Conservation (phyloP, 1,140 invertebrate genomes). For the Drosophila orena region DNA sequence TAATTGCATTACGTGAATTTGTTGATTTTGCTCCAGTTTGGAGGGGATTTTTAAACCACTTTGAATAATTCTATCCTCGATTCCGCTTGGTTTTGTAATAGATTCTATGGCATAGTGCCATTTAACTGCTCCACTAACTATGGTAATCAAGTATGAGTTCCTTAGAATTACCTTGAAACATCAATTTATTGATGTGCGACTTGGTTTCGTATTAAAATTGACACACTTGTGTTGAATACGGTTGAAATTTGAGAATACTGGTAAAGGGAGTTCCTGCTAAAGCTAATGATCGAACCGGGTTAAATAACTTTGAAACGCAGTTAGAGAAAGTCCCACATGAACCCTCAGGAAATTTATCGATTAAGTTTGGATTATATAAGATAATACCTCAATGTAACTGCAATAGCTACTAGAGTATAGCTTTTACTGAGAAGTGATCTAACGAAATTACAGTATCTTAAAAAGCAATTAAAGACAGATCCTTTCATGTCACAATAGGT, state of each 20-base stretch:
- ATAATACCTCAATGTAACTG: neutral
- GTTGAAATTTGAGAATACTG: neutral
- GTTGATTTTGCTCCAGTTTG: conserved; percentile 13
- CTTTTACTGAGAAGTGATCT: conserved; percentile 1
- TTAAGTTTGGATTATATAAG: neutral
- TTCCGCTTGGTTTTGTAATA: conserved; percentile 13
- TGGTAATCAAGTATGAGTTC: conserved; percentile 24
- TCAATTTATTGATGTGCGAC: conserved; percentile 21
- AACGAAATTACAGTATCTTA: neutral
- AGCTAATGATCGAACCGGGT: neutral
- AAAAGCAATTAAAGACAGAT: neutral
- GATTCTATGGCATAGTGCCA: neutral
- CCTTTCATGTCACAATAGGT: neutral
- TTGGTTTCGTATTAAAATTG: conserved; percentile 10
- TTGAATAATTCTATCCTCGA: conserved; percentile 17
- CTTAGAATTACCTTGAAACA: conserved; percentile 26
- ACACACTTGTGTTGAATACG: conserved; percentile 4
- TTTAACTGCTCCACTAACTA: conserved; percentile 11
- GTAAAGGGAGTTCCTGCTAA: conserved; percentile 7
- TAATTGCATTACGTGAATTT: conserved; percentile 16
- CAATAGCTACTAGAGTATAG: neutral
- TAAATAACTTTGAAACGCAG: neutral
- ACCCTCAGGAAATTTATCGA: neutral
- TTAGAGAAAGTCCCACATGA: neutral
- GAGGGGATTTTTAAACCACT: conserved; percentile 17